A percentile compares a stretch with the other conserved stretches of the same genome.
These are phyloP conservation scores for Hydropsyche tenuis DNA, from an alignment of 1,140 invertebrate genomes.

Conservation along the genomic window DNA sequence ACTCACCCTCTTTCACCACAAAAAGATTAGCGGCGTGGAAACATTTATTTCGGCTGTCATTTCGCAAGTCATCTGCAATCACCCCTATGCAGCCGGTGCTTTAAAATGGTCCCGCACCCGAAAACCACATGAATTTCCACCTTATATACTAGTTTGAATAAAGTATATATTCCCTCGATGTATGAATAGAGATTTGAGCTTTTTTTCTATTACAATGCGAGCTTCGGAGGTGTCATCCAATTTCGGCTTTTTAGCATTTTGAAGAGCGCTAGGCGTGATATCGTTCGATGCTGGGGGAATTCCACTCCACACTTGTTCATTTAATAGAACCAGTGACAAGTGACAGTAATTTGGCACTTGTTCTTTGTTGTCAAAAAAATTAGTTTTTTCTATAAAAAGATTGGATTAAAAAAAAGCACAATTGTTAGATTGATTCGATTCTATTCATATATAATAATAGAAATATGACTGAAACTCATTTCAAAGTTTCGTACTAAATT, in stretches of 20 bases:
- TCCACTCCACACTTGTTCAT: slow-evolving; percentile 17
- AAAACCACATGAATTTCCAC: neutral
- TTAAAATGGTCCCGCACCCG: neutral
- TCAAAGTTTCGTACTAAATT: neutral
- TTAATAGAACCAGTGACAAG: slow-evolving; percentile 35
- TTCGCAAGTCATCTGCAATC: slow-evolving; percentile 49
- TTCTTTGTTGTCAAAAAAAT: slow-evolving; percentile 23
- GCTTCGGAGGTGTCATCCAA: slow-evolving; percentile 44
- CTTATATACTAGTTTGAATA: neutral
- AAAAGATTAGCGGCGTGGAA: slow-evolving; percentile 47
- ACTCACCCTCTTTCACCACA: slow-evolving; percentile 32
- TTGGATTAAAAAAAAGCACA: too few species aligned
- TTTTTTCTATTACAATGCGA: neutral
- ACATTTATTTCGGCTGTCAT: slow-evolving; percentile 51
- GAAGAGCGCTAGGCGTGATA: slow-evolving; percentile 49
- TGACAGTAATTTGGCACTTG: slow-evolving; percentile 30
- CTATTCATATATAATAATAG: too few species aligned
- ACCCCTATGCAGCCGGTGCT: slow-evolving; percentile 29
- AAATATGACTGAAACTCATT: too few species aligned
- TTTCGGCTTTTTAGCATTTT: slow-evolving; percentile 49
- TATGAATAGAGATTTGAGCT: neutral
- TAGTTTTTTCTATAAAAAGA: too few species aligned
- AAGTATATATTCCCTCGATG: slow-evolving; percentile 15
- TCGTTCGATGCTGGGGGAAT: neutral
- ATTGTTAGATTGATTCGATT: too few species aligned